Evolutionary conservation across 2,888 invertebrate genomes (phyloP), one percentile per base, ranked within the genome.

Genomic region (Ecliptopera silaceata): DNA sequence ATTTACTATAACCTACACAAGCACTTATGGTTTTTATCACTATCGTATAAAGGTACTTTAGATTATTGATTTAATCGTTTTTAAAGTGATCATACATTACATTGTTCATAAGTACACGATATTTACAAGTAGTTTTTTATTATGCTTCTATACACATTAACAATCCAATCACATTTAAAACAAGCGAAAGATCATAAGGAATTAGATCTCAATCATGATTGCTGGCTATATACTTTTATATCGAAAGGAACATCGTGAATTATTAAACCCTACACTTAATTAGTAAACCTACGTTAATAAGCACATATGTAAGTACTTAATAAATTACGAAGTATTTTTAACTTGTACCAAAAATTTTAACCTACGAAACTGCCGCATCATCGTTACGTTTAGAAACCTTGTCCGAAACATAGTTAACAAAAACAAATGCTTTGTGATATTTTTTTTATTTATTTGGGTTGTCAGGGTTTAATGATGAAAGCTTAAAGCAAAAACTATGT

Each of bases 401-500:
- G 29, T 42, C 32, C 44, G 17, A 29, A 43, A 53, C 39, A 61
- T 56, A 60, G 58, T 63, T 53, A 61, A 71, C 57, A 74, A 77
- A 78, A 79, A 75, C 66, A 48, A 55, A 64, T 69, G 70, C 64
- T 70, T 68, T 78, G 49, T 72, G 81, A 86, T 82, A 82, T 66
- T 71, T 81, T 86, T 87, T 88, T 87, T 84, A 86, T 86, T 83
- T 81, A 82, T 86, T 80, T 80, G 74, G 80, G 78, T 66, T 70
- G 51, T 38, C 68, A 67, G 63, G 70, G 66, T 68, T 73, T 77
- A 78, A 80, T 76, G 76, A 75, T 61, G 71, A 70, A 66, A 73
- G 68, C 68, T 68, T 62, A 66, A 11, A 64, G 66, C 69, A 46
- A 71, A 78, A 75, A 73, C 66, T 49, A 55, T 60, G 63, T 75